phyloP scores from a whole-genome alignment of 2,888 invertebrate genomes.

The Tineola bisselliella region DNA sequence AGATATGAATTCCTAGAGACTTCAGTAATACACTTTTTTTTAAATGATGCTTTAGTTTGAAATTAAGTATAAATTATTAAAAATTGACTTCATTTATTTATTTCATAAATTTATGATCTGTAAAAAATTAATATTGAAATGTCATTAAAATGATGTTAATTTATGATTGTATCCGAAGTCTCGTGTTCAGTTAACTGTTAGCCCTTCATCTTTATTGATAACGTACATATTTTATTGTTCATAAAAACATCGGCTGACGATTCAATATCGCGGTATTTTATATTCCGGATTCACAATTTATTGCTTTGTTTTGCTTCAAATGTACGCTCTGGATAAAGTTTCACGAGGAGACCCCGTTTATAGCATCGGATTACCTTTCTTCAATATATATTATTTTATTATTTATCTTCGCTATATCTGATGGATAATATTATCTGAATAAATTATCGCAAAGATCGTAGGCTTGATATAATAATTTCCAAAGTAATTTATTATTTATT shows the following conservation, averaged over 20 bases:
- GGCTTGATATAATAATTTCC: no score
- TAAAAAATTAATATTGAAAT: no score
- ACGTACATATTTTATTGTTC: slow-evolving; percentile 12
- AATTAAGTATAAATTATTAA: no score
- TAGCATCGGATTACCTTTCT: background rate
- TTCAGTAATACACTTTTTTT: background rate
- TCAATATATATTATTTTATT: background rate
- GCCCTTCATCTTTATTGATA: slow-evolving; percentile 11
- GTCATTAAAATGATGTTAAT: slow-evolving; percentile 8
- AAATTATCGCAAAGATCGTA: no score
- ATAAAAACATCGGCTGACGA: slow-evolving; percentile 13
- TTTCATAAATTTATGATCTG: no score
- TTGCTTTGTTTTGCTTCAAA: background rate
- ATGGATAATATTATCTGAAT: no score
- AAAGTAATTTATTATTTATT: no score
- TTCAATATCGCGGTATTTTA: slow-evolving; percentile 9
- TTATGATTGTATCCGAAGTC: slow-evolving; percentile 1
- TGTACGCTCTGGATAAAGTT: background rate
- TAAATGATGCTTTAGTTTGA: no score
- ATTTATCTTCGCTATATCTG: background rate
- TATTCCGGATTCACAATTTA: slow-evolving; percentile 11
- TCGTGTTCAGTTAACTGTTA: slow-evolving; percentile 5
- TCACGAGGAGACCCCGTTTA: background rate
- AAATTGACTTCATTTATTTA: no score
- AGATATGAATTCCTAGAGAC: background rate